Conservation (phyloP, 2,797 vertebrate genomes). For the Poeciliopsis paucimaculata region DNA sequence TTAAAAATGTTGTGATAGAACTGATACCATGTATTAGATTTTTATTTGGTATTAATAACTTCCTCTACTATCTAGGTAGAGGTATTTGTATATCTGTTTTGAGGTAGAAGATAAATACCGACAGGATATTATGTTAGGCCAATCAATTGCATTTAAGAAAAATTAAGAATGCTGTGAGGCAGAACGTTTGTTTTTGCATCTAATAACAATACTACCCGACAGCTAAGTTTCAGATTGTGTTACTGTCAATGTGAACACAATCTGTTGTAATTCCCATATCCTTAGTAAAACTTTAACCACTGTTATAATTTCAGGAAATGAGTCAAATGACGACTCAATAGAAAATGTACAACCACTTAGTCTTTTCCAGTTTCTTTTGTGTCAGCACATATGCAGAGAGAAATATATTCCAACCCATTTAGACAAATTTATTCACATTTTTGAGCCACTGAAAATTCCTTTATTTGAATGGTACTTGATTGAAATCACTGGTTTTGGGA, state of each 20-base stretch:
- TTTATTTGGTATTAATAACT: background rate
- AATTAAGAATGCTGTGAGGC: constrained; percentile 19
- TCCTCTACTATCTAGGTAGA: background rate
- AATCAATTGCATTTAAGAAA: background rate
- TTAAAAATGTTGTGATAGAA: background rate
- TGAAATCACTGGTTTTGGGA: constrained; percentile 43
- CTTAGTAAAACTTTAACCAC: constrained; percentile 14
- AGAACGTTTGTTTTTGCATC: constrained; percentile 38
- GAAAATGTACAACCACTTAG: constrained; percentile 24
- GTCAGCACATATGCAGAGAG: constrained; percentile 30
- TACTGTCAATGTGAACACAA: constrained; percentile 6
- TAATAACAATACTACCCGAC: constrained; percentile 34
- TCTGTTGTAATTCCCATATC: constrained; percentile 13
- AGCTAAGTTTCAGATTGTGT: constrained; percentile 25
- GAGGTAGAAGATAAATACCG: background rate
- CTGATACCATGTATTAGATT: background rate
- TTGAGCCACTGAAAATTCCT: constrained; percentile 27
- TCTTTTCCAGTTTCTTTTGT: constrained; percentile 10
- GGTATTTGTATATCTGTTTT: background rate
- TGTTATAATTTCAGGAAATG: constrained; percentile 15
- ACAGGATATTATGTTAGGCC: background rate
- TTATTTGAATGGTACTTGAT: constrained; percentile 58
- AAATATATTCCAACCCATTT: constrained; percentile 24
- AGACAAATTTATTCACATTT: constrained; percentile 29
- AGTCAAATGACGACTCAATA: constrained; percentile 31